Base-by-base conservation (phyloP, 2,113 vertebrate species). In the Isurus oxyrinchus region DNA sequence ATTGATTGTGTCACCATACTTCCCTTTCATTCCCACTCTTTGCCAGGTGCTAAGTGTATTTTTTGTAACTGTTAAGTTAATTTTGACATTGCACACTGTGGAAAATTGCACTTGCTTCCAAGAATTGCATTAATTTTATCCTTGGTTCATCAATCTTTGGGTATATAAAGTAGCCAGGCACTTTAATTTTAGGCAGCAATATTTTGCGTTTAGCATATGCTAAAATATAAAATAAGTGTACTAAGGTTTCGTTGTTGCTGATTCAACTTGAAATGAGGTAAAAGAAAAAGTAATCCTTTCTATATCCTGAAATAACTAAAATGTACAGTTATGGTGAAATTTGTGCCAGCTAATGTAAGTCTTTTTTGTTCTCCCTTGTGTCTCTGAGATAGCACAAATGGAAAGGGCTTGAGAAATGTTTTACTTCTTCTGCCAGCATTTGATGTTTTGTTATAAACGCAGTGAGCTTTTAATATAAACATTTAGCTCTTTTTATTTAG, bases 191-290 rank as follows among this genome's bases (percentile, higher is more conserved):
- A 19, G 49, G 10, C 27, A 27, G 27, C 76, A 16, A 31, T 2
- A 53, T 72, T 90, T 95, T 95, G 44, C 63, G 49, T 25, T 94
- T 94, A 94, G 67, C 44, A 95, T 67, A 95, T 27, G 63, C 53
- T 81, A 40, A 90, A 27, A 53, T 31, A 57, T 5, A 57, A 11
- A 90, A 2, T 6, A 57, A 57, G 23, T 90, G 8, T 90, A 66
- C 40, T 95, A 49, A 95, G 66, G 44, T 23, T 95, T 95, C 44
- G 44, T 69, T 53, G 66, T 67, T 44, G 13, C 94, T 69, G 94
- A 95, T 49, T 95, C 19, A 25, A 67, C 5, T 49, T 95, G 40
- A 67, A 90, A 27, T 95, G 63, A 53, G 63, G 25, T 40, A 69
- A 95, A 94, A 72, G 76, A 13, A 81, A 49, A 40, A 81, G n/a